Evolutionary conservation across 2,113 vertebrate genomes (phyloP), one percentile per base, ranked within the genome.

Genomic region (Corvus hawaiiensis): DNA sequence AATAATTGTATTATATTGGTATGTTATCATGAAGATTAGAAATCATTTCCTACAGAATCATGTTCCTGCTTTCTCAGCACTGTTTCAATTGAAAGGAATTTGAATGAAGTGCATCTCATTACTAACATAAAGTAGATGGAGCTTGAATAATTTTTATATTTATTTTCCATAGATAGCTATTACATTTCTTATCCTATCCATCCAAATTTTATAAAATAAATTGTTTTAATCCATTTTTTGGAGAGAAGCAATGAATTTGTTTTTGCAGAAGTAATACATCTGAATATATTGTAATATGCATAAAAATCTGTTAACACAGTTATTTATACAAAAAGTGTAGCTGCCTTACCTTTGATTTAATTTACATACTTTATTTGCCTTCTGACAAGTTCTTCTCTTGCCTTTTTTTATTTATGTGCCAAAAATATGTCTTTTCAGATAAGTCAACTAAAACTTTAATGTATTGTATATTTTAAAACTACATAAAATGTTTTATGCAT

Each of bases 81-180:
- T 96, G 97, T 98, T 98, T 98, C 98, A 98, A 98, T 98, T 98
- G 98, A 98, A 98, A 97, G 96, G 98, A 98, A 98, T 98, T 98
- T 98, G 98, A 98, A 98, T 98, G 98, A 98, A 98, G 98, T 98
- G 97, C 98, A 98, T 98, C 98, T 98, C 98, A 98, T 98, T 98
- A 98, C 98, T 97, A 98, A 97, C 97, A 98, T 98, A 98, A 98
- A 98, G 97, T 98, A 98, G 98, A 98, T 98, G 97, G 98, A 98
- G 98, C 98, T 98, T 98, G 98, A 98, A 98, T 98, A 98, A 98
- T 98, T 98, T 98, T 98, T 98, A 98, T 98, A 98, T 98, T 98
- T 98, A 98, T 98, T 98, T 98, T 98, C 97, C 97, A 97, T 95
- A 98, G 98, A 98, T 97, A 95, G 95, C 97, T 96, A 98, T 98